Evolutionary conservation across 1,140 invertebrate genomes (phyloP).

Genomic region (Dreissena rostriformis): DNA sequence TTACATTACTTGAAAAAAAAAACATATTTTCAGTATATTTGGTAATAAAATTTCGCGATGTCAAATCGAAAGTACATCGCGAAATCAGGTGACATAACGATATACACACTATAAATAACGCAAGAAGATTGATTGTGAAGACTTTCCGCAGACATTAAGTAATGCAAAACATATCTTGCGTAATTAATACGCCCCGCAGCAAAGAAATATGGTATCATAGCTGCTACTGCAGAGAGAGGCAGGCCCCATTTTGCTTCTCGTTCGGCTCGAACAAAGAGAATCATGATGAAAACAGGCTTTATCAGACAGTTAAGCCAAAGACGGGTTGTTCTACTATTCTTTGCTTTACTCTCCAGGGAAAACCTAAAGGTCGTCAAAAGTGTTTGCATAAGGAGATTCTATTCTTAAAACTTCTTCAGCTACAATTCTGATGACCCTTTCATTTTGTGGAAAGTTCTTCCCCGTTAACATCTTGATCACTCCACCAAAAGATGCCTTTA

Average conservation of each 20-base stretch:
- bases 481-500: constrained; percentile 52
- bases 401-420: constrained; percentile 53
- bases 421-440: constrained; percentile 56
- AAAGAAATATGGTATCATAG: constrained; percentile 68
- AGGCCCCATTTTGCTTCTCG: constrained; percentile 66
- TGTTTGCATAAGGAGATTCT: too few species aligned
- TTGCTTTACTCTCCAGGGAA: too few species aligned
- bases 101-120: too few species aligned
- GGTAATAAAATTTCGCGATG: too few species aligned
- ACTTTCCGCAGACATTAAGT: background rate
- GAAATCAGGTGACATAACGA: too few species aligned
- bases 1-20: too few species aligned
- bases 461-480: constrained; percentile 55
- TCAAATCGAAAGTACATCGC: too few species aligned
- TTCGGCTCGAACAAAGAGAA: too few species aligned
- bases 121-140: too few species aligned
- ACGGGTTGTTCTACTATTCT: too few species aligned
- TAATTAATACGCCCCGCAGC: too few species aligned
- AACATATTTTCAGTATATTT: too few species aligned
- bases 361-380: constrained; percentile 52
- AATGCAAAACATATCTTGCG: constrained; percentile 6
- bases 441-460: constrained; percentile 63
- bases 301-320: constrained; percentile 64
- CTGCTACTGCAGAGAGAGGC: constrained; percentile 48
- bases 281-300: constrained; percentile 65